A percentile compares a stretch with the other conserved stretches of the same genome.
Evolutionary conservation across 1,140 invertebrate genomes (phyloP).

Genomic region (Galleria mellonella): DNA sequence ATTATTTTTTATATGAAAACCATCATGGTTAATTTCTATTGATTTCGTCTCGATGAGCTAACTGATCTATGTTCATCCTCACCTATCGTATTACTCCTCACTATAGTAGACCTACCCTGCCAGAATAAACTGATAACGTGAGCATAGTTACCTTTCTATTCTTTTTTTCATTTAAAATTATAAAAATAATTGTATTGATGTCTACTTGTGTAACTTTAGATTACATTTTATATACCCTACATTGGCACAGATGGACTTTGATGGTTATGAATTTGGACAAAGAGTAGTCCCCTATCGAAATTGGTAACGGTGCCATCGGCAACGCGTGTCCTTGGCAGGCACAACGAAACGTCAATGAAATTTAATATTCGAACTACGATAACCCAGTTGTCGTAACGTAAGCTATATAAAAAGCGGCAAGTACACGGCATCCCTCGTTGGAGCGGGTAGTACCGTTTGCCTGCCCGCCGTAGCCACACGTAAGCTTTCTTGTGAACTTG

Average conservation of each 20-base stretch:
- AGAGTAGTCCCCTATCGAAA: conserved; percentile 10
- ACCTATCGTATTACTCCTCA: no score
- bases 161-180: no score
- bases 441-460: conserved; percentile 52
- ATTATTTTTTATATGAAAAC: no score
- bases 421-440: conserved; percentile 42
- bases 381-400: conserved; percentile 64
- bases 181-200: no score
- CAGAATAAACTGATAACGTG: no score
- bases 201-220: background rate
- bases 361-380: conserved; percentile 61
- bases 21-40: no score
- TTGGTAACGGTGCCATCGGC: conserved; percentile 30
- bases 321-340: conserved; percentile 52
- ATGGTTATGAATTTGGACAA: conserved; percentile 10
- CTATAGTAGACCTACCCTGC: no score
- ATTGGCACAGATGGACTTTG: background rate
- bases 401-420: conserved; percentile 58
- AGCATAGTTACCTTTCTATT: no score
- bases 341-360: conserved; percentile 54
- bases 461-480: conserved; percentile 59
- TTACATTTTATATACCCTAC: conserved; percentile 7
- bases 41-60: no score
- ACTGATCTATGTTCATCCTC: no score
- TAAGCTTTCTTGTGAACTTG: conserved; percentile 47